A percentile compares a stretch with the other conserved stretches of the same genome.
Evolutionary conservation across 2,113 vertebrate species (phyloP).

Genomic region (Montifringilla adamsi): DNA sequence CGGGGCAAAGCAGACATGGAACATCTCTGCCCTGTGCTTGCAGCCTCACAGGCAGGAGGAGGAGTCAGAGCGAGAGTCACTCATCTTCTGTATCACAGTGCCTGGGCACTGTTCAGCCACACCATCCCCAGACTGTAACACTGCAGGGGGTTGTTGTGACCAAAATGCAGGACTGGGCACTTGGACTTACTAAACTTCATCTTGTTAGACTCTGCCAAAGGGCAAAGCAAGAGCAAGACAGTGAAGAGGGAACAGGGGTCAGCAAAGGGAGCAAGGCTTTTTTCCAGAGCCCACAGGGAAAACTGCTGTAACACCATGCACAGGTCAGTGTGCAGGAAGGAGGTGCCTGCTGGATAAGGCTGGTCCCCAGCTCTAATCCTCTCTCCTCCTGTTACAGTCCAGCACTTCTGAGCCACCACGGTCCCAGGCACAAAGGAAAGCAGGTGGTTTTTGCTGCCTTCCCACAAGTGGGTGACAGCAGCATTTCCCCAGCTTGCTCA

Average conservation of each 20-base stretch:
- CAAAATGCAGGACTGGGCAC: no score
- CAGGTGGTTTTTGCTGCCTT: background rate
- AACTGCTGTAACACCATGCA: accelerated
- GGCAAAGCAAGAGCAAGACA: background rate
- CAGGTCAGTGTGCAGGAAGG: accelerated
- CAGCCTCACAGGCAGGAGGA: background rate
- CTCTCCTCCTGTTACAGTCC: background rate
- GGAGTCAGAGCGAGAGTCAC: background rate
- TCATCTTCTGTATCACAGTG: background rate
- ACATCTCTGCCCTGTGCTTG: accelerated
- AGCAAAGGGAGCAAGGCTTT: background rate
- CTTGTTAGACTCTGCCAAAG: background rate
- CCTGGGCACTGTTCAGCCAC: no score
- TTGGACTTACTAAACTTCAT: no score
- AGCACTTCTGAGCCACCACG: background rate
- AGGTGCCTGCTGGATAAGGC: background rate
- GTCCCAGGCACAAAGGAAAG: background rate
- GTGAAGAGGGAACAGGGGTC: background rate
- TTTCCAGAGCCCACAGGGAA: background rate
- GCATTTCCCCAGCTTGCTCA: background rate
- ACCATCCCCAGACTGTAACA: no score
- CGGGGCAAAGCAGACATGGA: background rate
- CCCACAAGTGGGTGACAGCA: background rate
- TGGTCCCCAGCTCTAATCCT: background rate
- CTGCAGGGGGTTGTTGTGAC: no score